Evolutionary conservation across 1,140 invertebrate genomes (phyloP), one percentile per base, ranked within the genome.

Genomic region (Lucilia cuprina): DNA sequence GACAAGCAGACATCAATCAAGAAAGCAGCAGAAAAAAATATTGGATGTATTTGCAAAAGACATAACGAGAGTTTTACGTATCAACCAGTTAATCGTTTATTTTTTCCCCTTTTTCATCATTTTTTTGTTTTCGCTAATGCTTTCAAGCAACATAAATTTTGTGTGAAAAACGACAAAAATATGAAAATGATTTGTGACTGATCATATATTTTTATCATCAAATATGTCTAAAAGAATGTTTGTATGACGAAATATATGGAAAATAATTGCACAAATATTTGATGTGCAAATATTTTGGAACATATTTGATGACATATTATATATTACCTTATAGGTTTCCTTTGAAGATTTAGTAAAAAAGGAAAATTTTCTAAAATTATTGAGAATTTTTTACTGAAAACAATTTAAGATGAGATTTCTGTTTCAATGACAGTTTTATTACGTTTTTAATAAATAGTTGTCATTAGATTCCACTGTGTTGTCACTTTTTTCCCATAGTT

Each of bases 1-100:
- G 65, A 70, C 65, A 70, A 19, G 65, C 65, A 70, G n/a, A 70
- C 65, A 70, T 70, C 65, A 70, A 70, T 70, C 65, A 70, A 70
- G n/a, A 60, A 60, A 60, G 55, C 14, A n/a, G 55, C 55, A 60
- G 14, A 60, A n/a, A 70, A 21, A 70, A 70, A 70, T 21, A 41
- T 60, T 60, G 13, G 41, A 41, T 70, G n/a, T 70, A 70, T 70
- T 70, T 70, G 19, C 65, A 70, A 70, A 70, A 70, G 65, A 70
- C 65, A 70, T 70, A 70, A 70, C 65, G 65, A 70, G 65, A 70
- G 65, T 70, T 70, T 60, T 70, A 70, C 65, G 19, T 70, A 70
- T 70, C 65, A 70, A 70, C 65, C 19, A 21, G 65, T 70, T 70
- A 70, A 21, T 70, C 19, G n/a, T 70, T 70, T 70, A 70, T 70